A percentile compares a stretch with the other conserved stretches of the same genome.
Evolutionary conservation across 2,113 vertebrate genomes (phyloP).

Genomic region (Poeciliopsis turrubarensis): DNA sequence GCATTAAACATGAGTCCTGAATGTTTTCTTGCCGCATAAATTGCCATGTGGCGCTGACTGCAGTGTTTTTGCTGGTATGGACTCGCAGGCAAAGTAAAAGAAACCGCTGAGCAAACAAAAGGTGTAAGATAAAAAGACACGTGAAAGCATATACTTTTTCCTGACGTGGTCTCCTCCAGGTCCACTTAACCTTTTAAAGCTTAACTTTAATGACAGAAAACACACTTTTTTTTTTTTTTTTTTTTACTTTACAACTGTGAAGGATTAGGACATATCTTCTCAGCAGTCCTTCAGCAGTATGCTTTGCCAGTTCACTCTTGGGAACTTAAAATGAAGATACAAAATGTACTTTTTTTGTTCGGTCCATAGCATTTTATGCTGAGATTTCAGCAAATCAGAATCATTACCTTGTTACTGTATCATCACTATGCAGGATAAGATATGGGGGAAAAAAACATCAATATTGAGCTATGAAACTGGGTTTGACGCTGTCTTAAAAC

Average conservation of each 20-base stretch:
- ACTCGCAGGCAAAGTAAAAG: constrained; percentile 22
- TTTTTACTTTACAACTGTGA: constrained; percentile 10
- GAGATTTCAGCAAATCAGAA: neutral
- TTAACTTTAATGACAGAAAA: constrained; percentile 28
- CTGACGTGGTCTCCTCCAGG: constrained; percentile 1
- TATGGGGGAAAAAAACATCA: too few species aligned
- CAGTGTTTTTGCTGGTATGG: constrained; percentile 19
- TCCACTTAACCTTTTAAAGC: constrained; percentile 29
- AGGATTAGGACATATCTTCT: constrained; percentile 5
- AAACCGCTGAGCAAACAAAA: constrained; percentile 45
- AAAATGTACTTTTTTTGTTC: neutral
- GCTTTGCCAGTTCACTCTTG: neutral
- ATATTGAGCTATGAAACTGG: neutral
- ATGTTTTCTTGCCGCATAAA: constrained; percentile 8
- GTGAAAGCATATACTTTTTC: constrained; percentile 15
- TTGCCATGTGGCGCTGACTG: constrained; percentile 27
- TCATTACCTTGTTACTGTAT: neutral
- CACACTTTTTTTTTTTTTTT: neutral
- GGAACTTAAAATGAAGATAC: neutral
- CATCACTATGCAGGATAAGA: neutral
- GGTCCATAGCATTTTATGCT: neutral
- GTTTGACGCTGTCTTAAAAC: neutral
- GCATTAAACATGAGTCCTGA: constrained; percentile 24
- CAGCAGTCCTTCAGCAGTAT: neutral
- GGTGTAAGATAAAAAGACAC: constrained; percentile 29